Base-by-base conservation (phyloP, 2,888 invertebrate species). In the Hecatera dysodea region DNA sequence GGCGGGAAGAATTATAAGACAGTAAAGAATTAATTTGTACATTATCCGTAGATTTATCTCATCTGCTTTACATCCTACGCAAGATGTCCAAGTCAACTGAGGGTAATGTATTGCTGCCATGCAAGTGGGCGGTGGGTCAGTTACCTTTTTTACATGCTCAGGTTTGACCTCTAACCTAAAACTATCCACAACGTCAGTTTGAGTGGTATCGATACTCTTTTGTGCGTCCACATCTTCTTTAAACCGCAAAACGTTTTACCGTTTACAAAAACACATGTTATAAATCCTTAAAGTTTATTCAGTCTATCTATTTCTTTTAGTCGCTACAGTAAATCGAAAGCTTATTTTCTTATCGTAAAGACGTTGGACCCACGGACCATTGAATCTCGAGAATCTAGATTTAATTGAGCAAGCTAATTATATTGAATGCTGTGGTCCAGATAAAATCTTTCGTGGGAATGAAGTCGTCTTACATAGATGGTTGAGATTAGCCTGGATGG, bases 331-430 rank as follows among this genome's bases (percentile, higher is more conserved):
- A 50, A 69, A 79, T 66, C 61, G 60, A 74, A 75, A 79, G 76
- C 61, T 73, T 53, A 67, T 70, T 67, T 74, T 81, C 84, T 75
- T 79, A 77, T 77, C 71, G 72, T 55, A 68, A 75, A 73, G 61
- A 60, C 72, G 57, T 67, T 74, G 48, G 59, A n/a, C 50, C 67
- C 19, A 55, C 52, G 62, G 69, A 60, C 76, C 70, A 78, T 85
- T 84, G 87, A 86, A 87, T 83, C 82, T 75, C 70, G 75, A 79
- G 80, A 82, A 82, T 87, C 87, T 86, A 88, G 89, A 86, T 89
- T 91, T 90, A 91, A 92, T 92, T 91, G 90, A 86, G 89, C 89
- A 87, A 90, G 89, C 92, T 92, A 92, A 93, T 92, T 93, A 92
- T 90, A 91, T 89, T 86, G 88, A 87, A 86, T 88, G 84, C 80